Base-by-base conservation (phyloP, 2,113 vertebrate genomes). In the Triplophysa tibetana region DNA sequence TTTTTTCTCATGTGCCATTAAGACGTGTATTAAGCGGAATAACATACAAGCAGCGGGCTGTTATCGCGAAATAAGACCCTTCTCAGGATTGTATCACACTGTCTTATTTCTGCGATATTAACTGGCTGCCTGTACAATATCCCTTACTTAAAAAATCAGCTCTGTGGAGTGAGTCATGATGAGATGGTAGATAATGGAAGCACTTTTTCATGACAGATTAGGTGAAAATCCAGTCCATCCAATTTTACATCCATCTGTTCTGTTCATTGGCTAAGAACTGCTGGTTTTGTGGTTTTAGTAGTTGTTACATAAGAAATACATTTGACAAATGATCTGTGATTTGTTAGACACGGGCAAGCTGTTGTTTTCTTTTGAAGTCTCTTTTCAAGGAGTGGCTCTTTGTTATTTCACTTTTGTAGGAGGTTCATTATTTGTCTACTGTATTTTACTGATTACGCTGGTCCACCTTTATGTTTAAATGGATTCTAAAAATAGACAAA, bases 321-420 rank as follows among this genome's bases (percentile, higher is more conserved):
- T 19, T 58, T 41, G 2, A 48, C n/a, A 68, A 68, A 24, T 73
- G 8, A 6, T 54, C 11, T 23, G 13, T 43, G 13, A 13, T n/a
- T 10, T 61, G n/a, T 73, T 17, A 56, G 38, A 19, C 19, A 43
- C n/a, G 4, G 1, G n/a, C 33, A 73, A 43, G 12, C 12, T 16
- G 54, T 43, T 58, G 52, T 14, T 41, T 72, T 61, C 54, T 60
- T 43, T 73, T 54, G 9, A 54, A 1, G 23, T 60, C 13, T n/a
- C 8, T 60, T 43, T 60, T 41, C 16, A 60, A 60, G n/a, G 24
- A 61, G 70, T 73, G 70, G 54, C 54, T 73, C 7, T 73, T 43
- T 60, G n/a, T 43, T n/a, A 43, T 43, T 73, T n/a, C 29, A 43
- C n/a, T 60, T 61, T 73, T 58, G 56, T n/a, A 73, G 54, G 29